Evolutionary conservation across 2,888 invertebrate species (phyloP).

Genomic region (Ypsolopha sequella): DNA sequence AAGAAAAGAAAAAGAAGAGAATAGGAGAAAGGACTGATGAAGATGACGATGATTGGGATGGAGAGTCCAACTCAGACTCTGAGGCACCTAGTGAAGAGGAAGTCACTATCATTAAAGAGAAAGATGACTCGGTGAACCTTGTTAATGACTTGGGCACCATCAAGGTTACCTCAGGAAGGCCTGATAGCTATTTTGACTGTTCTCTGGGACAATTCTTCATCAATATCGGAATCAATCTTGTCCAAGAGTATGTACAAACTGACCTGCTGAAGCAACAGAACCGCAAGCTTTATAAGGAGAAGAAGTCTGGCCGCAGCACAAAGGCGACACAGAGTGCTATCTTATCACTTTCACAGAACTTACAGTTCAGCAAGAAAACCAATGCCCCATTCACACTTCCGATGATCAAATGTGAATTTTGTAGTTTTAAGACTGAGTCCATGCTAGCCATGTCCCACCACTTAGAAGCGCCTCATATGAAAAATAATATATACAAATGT

Average conservation of each 20-base stretch:
- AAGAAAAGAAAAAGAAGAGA: slow-evolving; percentile 39
- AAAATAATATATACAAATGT: slow-evolving; percentile 88
- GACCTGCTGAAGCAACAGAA: slow-evolving; percentile 92
- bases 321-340: slow-evolving; percentile 85
- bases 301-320: slow-evolving; percentile 72
- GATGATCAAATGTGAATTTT: slow-evolving; percentile 89
- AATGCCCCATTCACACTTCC: slow-evolving; percentile 86
- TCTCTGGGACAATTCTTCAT: slow-evolving; percentile 93
- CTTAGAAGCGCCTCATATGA: slow-evolving; percentile 93
- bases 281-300: slow-evolving; percentile 84
- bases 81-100: slow-evolving; percentile 44
- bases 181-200: slow-evolving; percentile 86
- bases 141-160: slow-evolving; percentile 34
- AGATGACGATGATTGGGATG: slow-evolving; percentile 74
- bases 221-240: slow-evolving; percentile 92
- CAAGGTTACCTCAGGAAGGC: slow-evolving; percentile 45
- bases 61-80: slow-evolving; percentile 64
- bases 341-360: slow-evolving; percentile 85
- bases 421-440: slow-evolving; percentile 93
- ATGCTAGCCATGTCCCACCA: slow-evolving; percentile 89
- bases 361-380: slow-evolving; percentile 89
- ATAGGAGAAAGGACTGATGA: slow-evolving; percentile 50
- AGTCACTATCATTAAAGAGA: slow-evolving; percentile 68
- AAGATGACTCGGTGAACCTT: slow-evolving; percentile 62
- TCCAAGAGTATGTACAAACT: slow-evolving; percentile 93